Evolutionary conservation across 2,113 vertebrate genomes (phyloP).

Genomic region (Myrmophylax atrothorax): DNA sequence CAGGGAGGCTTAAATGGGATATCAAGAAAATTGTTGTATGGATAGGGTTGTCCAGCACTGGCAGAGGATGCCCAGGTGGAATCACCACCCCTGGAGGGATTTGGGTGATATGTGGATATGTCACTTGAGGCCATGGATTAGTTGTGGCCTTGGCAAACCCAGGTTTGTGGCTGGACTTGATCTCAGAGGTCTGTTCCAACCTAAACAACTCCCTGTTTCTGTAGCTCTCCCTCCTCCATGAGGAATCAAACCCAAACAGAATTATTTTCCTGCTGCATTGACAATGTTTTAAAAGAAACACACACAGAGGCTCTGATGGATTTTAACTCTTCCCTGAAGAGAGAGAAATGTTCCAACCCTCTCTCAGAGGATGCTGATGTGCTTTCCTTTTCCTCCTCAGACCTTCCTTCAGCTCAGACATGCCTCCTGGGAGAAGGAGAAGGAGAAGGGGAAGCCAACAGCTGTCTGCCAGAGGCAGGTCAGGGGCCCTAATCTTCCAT

Average conservation of each 20-base stretch:
- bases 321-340: neutral
- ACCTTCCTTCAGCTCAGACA: neutral
- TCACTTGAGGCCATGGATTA: neutral
- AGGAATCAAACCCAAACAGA: neutral
- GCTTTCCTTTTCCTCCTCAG: neutral
- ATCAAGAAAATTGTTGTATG: neutral
- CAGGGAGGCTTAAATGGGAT: neutral
- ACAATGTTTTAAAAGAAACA: neutral
- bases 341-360: neutral
- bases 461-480: slow-evolving; percentile 70
- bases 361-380: neutral
- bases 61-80: neutral
- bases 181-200: neutral
- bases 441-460: slow-evolving; percentile 53
- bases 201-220: neutral
- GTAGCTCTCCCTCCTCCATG: neutral
- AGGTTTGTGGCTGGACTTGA: neutral
- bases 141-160: neutral
- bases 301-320: neutral
- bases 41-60: neutral
- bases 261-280: neutral
- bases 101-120: neutral
- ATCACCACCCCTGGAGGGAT: neutral
- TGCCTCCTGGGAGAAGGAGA: neutral
- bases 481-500: slow-evolving; percentile 81